These are phyloP conservation scores for Furcifer pardalis DNA, from an alignment of 2,797 vertebrate species.

Conservation along the genomic window DNA sequence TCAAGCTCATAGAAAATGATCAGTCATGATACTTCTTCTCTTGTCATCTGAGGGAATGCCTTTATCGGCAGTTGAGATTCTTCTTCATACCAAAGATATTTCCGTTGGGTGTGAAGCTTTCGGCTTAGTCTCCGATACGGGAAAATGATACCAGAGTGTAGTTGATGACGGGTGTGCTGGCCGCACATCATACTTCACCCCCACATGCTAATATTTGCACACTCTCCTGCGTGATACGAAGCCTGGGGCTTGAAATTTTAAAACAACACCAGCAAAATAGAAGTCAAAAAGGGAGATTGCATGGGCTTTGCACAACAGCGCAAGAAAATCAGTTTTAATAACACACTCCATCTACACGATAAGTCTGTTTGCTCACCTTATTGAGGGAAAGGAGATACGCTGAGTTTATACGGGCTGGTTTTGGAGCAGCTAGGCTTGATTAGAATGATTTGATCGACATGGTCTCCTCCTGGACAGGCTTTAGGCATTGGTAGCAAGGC, in stretches of 20 bases:
- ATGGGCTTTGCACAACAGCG: too few relatives aligned
- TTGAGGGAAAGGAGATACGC: too few relatives aligned
- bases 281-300: too few relatives aligned
- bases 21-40: background rate
- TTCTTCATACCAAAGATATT: background rate
- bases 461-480: too few relatives aligned
- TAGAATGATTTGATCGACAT: too few relatives aligned
- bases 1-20: background rate
- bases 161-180: background rate
- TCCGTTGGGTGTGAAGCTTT: background rate
- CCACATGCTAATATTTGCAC: background rate
- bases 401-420: too few relatives aligned
- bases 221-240: background rate
- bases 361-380: too few relatives aligned
- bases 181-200: background rate
- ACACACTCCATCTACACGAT: too few relatives aligned
- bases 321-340: too few relatives aligned
- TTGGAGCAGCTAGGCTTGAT: too few relatives aligned
- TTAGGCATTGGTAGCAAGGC: too few relatives aligned
- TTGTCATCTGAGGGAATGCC: background rate
- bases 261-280: too few relatives aligned
- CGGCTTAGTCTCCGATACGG: background rate
- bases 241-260: background rate
- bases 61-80: background rate
- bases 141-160: background rate